Evolutionary conservation across 2,113 vertebrate species (phyloP).

Genomic region (Coptodon bakossiorum): DNA sequence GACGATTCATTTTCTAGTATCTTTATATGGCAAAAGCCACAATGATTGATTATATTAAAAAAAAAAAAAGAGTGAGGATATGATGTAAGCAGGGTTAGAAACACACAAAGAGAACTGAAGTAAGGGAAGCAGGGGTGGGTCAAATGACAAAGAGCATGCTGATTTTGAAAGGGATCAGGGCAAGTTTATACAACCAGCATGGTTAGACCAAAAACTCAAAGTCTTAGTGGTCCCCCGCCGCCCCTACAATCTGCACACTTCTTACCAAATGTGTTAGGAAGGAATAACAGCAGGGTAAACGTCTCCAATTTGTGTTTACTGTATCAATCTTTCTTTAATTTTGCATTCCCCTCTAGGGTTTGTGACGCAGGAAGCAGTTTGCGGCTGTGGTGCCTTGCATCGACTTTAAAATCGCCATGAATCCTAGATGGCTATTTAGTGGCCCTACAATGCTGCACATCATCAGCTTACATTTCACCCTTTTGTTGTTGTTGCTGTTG

Average conservation of each 20-base stretch:
- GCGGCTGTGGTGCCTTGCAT: constrained; percentile 95
- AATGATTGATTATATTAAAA: not conserved
- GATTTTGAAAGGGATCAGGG: not conserved
- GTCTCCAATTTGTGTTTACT: constrained; percentile 63
- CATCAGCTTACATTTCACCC: constrained; percentile 87
- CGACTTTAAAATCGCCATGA: constrained; percentile 94
- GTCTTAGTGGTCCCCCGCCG: not conserved
- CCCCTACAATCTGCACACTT: not conserved
- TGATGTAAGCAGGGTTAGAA: not conserved
- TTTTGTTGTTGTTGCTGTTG: constrained; percentile 46
- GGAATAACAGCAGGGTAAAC: constrained; percentile 32
- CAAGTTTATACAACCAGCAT: not conserved
- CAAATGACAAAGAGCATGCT: not conserved
- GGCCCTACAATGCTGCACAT: constrained; percentile 99
- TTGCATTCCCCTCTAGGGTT: constrained; percentile 83
- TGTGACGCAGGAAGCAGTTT: constrained; percentile 85
- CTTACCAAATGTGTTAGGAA: constrained; percentile 2
- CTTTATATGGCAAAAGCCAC: not conserved
- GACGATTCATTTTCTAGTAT: not conserved
- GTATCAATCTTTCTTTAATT: constrained; percentile 82
- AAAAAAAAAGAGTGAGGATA: not conserved
- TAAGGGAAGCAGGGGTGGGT: not conserved
- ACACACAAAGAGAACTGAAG: not conserved
- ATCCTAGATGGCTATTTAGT: constrained; percentile 96
- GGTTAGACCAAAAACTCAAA: not conserved